These are phyloP conservation scores for Papilio aristodemus DNA, from an alignment of 1,140 invertebrate species.

Conservation along the genomic window DNA sequence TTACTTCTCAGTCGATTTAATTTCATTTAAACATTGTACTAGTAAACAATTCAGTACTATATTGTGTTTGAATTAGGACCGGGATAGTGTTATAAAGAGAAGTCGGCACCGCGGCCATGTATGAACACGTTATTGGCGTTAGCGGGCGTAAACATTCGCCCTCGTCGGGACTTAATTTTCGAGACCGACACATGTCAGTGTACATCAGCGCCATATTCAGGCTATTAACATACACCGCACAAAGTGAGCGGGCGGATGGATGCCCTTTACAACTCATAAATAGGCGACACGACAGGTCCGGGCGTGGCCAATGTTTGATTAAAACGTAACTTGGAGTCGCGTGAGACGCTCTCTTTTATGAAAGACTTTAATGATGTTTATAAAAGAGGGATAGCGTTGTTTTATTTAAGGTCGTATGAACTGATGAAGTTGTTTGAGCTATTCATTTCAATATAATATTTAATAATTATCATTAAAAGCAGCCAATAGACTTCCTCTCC, in stretches of 20 bases:
- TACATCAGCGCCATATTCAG: slow-evolving; percentile 62
- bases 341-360: slow-evolving; percentile 50
- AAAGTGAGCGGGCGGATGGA: slow-evolving; percentile 57
- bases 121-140: slow-evolving; percentile 52
- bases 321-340: slow-evolving; percentile 65
- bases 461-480: no score
- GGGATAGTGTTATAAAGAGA: slow-evolving; percentile 17
- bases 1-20: no score
- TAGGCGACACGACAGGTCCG: slow-evolving; percentile 56
- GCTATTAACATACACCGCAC: slow-evolving; percentile 67
- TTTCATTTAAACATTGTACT: background rate
- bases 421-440: background rate
- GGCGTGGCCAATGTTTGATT: slow-evolving; percentile 70
- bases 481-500: no score
- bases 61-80: background rate
- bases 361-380: slow-evolving; percentile 54
- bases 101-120: slow-evolving; percentile 37
- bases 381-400: slow-evolving; percentile 48
- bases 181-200: slow-evolving; percentile 68
- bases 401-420: slow-evolving; percentile 41
- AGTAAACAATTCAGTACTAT: background rate
- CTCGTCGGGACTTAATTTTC: slow-evolving; percentile 69
- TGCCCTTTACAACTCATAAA: slow-evolving; percentile 67
- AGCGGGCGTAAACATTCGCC: slow-evolving; percentile 57
- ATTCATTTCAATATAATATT: background rate